phyloP scores from a whole-genome alignment of 2,888 invertebrate genomes.

The Proisotoma minuta region DNA sequence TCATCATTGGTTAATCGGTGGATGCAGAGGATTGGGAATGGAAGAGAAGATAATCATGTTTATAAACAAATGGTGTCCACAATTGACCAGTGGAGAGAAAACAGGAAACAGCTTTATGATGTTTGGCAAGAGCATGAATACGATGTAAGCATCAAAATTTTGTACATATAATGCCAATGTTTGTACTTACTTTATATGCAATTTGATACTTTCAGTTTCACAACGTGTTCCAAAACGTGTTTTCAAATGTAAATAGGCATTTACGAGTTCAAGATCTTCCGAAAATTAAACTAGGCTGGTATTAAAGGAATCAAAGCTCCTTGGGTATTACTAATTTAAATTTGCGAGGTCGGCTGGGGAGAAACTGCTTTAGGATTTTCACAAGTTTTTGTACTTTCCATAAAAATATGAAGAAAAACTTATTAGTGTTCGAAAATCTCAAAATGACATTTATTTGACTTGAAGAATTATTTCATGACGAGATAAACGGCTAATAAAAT shows the following conservation, averaged over 20 bases:
- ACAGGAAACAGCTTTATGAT: conserved; percentile 20
- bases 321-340: too few relatives aligned
- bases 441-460: too few relatives aligned
- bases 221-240: conserved; percentile 24
- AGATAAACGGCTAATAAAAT: too few relatives aligned
- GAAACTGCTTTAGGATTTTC: too few relatives aligned
- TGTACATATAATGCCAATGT: background rate
- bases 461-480: too few relatives aligned
- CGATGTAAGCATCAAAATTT: conserved; percentile 22
- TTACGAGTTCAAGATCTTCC: conserved; percentile 30
- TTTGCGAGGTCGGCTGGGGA: too few relatives aligned
- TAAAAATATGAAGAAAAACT: too few relatives aligned
- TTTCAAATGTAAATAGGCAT: conserved; percentile 23
- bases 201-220: conserved; percentile 27
- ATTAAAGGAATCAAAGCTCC: too few relatives aligned
- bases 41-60: conserved; percentile 12
- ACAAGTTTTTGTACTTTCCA: too few relatives aligned
- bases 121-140: conserved; percentile 25
- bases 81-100: conserved; percentile 20
- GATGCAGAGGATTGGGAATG: conserved; percentile 21
- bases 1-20: conserved; percentile 20
- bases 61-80: conserved; percentile 14
- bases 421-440: too few relatives aligned
- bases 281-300: conserved; percentile 22
- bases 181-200: background rate